phyloP scores from a whole-genome alignment of 2,888 invertebrate species.

The Terebella lapidaria region DNA sequence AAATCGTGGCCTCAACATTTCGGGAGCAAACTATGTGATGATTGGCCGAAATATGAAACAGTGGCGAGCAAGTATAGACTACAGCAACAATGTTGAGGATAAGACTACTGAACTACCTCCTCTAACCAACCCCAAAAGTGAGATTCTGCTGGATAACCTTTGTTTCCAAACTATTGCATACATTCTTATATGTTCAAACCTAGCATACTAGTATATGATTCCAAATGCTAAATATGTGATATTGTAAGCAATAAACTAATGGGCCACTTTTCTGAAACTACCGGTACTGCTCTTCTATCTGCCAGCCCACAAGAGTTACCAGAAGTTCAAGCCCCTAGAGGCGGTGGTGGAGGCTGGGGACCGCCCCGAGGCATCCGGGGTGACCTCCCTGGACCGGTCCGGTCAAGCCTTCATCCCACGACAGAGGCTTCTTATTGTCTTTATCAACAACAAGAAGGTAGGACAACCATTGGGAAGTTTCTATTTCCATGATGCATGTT shows the following conservation, averaged over 20 bases:
- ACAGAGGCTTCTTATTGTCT: slow-evolving; percentile 63
- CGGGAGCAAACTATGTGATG: slow-evolving; percentile 58
- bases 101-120: slow-evolving; percentile 27
- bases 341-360: slow-evolving; percentile 8
- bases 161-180: no score
- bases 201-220: no score
- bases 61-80: slow-evolving; percentile 60
- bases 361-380: neutral
- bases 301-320: slow-evolving; percentile 56
- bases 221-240: no score
- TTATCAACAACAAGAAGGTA: slow-evolving; percentile 61
- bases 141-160: no score
- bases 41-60: slow-evolving; percentile 63
- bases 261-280: no score
- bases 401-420: slow-evolving; percentile 59
- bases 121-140: slow-evolving; percentile 25
- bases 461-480: slow-evolving; percentile 24
- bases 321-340: slow-evolving; percentile 52
- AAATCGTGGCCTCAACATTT: no score
- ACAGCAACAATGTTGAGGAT: slow-evolving; percentile 27
- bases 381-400: neutral
- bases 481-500: no score
- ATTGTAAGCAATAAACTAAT: no score
- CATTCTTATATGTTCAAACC: no score
- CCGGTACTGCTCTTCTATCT: no score